phyloP scores from a whole-genome alignment of 2,888 invertebrate species.

The Linnaemya tessellans region DNA sequence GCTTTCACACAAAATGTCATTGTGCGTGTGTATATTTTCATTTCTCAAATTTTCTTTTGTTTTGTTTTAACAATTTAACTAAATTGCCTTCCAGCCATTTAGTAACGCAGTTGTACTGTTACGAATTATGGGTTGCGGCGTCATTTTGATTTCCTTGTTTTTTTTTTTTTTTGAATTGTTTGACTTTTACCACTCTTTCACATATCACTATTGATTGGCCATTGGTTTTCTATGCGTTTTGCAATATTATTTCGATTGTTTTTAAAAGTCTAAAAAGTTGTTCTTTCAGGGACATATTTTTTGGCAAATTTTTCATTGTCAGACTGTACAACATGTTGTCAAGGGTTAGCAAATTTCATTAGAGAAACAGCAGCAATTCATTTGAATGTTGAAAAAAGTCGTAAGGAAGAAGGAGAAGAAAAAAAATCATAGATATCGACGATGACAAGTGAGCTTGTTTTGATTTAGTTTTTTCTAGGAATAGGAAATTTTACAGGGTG shows the following conservation, averaged over 20 bases:
- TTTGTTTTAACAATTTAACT: constrained; percentile 60
- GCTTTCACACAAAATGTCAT: constrained; percentile 22
- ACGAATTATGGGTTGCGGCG: constrained; percentile 34
- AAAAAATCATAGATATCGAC: not conserved
- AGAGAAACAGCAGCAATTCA: constrained; percentile 9
- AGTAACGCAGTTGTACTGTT: constrained; percentile 65
- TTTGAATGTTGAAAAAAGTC: constrained; percentile 22
- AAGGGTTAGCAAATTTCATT: constrained; percentile 17
- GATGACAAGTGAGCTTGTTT: not conserved
- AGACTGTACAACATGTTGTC: constrained; percentile 9
- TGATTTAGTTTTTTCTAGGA: too few species aligned
- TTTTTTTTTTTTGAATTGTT: not conserved
- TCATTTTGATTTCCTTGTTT: constrained; percentile 25
- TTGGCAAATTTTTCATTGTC: constrained; percentile 25
- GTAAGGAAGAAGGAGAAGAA: not conserved
- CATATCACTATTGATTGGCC: constrained; percentile 45
- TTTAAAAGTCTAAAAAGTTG: constrained; percentile 33
- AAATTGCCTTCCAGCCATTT: constrained; percentile 72
- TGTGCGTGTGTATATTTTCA: constrained; percentile 60
- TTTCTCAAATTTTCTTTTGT: constrained; percentile 48
- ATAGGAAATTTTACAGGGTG: too few species aligned
- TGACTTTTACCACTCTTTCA: constrained; percentile 44
- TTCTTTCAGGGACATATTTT: constrained; percentile 7
- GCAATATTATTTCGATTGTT: constrained; percentile 36
- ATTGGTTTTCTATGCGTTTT: constrained; percentile 20